Evolutionary conservation across 2,888 invertebrate genomes (phyloP), one percentile per base, ranked within the genome.

Genomic region (Isoperla grammatica): DNA sequence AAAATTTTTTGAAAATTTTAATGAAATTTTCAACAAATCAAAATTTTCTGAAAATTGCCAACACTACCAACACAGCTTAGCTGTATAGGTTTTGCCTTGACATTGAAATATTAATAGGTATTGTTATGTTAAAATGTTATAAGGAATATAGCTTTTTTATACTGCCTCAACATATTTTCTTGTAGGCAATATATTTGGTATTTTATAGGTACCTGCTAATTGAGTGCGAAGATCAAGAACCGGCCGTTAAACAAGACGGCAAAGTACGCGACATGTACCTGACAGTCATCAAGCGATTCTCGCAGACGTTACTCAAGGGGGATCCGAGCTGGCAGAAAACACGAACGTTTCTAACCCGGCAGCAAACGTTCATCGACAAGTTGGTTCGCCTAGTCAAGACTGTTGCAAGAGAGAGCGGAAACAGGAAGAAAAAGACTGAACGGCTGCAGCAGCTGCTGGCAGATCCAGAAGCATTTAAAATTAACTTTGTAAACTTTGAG

Each of bases 321-420:
- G 84, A 81, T 69, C 72, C 81, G 0, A 83, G 87, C 48, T 85
- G 87, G 75, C 88, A 90, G 67, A 83, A 84, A 65, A 83, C 89
- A 43, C 81, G 89, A 23, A 80, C 85, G 0, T 86, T 89, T 72
- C 80, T 98, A 20, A 83, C 84, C 0, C 82, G 90, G 12, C 96
- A 98, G 69, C 91, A 95, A 70, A 83, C 85, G 50, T 96, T 98
- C 74, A 89, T 98, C 56, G 92, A 94, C 71, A 90, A 90, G 69
- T 78, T 99, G 13, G 94, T 96, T 1, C 84, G 84, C 67, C 77
- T 97, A 17, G 90, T 97, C 19, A 94, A 93, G 68, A 82, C 83
- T 0, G 94, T 98, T 9, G 86, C 92, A 0, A 79, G 93, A 53
- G 97, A 97, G 74, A 90, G 90, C 70, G 95, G 93, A 1, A 94